phyloP scores from a whole-genome alignment of 2,797 vertebrate genomes.

The Crenichthys baileyi region DNA sequence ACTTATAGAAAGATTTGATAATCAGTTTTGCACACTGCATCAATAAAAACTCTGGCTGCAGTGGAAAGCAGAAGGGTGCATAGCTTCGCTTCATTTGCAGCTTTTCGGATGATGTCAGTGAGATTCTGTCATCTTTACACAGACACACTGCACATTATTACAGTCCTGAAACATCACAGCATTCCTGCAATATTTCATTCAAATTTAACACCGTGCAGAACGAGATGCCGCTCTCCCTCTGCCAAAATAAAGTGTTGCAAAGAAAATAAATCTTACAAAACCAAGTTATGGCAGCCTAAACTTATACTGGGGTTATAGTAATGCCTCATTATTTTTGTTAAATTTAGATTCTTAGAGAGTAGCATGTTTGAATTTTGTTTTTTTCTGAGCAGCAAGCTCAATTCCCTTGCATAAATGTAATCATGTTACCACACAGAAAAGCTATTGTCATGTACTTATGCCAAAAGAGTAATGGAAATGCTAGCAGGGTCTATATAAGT shows the following conservation, averaged over 20 bases:
- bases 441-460: constrained; percentile 68
- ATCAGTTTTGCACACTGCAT: not conserved
- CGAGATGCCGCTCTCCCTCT: not conserved
- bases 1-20: not conserved
- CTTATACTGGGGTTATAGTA: not conserved
- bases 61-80: not conserved
- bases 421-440: constrained; percentile 68
- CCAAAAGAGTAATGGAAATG: constrained; percentile 67
- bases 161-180: not conserved
- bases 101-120: not conserved
- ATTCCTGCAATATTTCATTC: not conserved
- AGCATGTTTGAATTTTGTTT: constrained; percentile 44
- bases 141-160: not conserved
- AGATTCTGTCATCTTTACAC: not conserved
- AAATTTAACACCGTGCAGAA: not conserved
- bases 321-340: constrained; percentile 14
- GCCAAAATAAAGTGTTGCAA: not conserved
- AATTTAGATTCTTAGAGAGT: constrained; percentile 32
- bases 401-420: constrained; percentile 68
- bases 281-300: not conserved
- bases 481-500: constrained; percentile 61
- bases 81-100: constrained; percentile 1
- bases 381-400: constrained; percentile 47
- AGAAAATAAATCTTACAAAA: not conserved
- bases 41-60: not conserved